phyloP scores from a whole-genome alignment of 2,888 invertebrate genomes.

The Eledone cirrhosa region DNA sequence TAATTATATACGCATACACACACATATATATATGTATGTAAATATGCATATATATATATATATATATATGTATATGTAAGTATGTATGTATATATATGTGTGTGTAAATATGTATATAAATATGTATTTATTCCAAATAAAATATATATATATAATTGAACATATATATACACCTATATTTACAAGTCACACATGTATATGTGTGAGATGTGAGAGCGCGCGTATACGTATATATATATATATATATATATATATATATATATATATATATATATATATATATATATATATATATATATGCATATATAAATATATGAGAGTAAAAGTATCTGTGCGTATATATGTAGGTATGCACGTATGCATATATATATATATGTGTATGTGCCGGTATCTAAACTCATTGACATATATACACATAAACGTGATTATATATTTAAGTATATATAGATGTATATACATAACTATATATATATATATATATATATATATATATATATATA shows the following conservation, averaged over 20 bases:
- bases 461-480: too few relatives aligned
- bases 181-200: neutral
- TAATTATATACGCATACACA: neutral
- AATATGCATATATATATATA: neutral
- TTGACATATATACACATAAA: too few relatives aligned
- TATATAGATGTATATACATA: too few relatives aligned
- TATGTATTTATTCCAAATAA: too few relatives aligned
- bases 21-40: neutral
- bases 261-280: conserved; percentile 28
- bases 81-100: too few relatives aligned
- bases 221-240: conserved; percentile 1
- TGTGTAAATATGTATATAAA: too few relatives aligned
- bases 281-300: conserved; percentile 27
- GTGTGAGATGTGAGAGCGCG: too few relatives aligned
- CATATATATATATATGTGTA: conserved; percentile 28
- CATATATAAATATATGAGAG: neutral
- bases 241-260: neutral
- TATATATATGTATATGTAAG: too few relatives aligned
- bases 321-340: neutral
- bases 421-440: too few relatives aligned
- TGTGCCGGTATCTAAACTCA: neutral
- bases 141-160: conserved; percentile 7
- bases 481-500: too few relatives aligned
- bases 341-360: neutral
- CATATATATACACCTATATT: neutral